These are phyloP conservation scores for Cricetomys ansorgei DNA, from an alignment of 2,113 vertebrate species.

Conservation along the genomic window DNA sequence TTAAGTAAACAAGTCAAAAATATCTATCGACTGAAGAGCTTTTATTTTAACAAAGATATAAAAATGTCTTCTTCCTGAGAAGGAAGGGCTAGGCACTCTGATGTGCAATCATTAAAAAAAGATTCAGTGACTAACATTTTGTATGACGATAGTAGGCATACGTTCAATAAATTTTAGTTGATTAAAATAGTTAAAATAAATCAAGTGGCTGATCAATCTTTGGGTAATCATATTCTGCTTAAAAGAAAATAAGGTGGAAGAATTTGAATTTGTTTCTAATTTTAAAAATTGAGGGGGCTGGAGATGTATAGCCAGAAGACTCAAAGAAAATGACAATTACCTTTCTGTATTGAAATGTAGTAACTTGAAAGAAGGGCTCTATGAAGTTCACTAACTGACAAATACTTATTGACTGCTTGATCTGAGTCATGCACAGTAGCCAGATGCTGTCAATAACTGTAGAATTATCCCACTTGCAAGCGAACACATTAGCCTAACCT, in stretches of 20 bases:
- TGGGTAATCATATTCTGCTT: too few relatives aligned
- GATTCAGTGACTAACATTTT: not conserved
- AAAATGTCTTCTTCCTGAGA: not conserved
- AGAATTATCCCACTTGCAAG: not conserved
- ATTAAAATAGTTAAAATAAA: not conserved
- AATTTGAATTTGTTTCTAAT: constrained; percentile 28
- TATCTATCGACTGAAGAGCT: not conserved
- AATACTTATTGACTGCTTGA: not conserved
- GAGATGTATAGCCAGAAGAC: not conserved
- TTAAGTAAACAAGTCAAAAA: not conserved
- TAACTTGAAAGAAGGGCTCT: not conserved
- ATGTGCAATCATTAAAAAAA: not conserved
- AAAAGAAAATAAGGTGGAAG: not conserved
- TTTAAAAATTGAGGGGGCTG: not conserved
- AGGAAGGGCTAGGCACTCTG: not conserved
- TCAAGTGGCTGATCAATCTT: not conserved
- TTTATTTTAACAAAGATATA: not conserved
- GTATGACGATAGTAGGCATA: not conserved
- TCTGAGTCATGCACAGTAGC: not conserved
- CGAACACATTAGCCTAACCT: not conserved
- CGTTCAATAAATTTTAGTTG: too few relatives aligned
- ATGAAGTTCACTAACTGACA: not conserved
- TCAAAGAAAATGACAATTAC: not conserved
- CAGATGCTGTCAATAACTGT: not conserved
- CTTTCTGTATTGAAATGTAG: not conserved